Percentiles rank a stretch among this genome's conserved stretches.
Conservation (phyloP, 2,888 invertebrate species). For the Aporophyla nigra region DNA sequence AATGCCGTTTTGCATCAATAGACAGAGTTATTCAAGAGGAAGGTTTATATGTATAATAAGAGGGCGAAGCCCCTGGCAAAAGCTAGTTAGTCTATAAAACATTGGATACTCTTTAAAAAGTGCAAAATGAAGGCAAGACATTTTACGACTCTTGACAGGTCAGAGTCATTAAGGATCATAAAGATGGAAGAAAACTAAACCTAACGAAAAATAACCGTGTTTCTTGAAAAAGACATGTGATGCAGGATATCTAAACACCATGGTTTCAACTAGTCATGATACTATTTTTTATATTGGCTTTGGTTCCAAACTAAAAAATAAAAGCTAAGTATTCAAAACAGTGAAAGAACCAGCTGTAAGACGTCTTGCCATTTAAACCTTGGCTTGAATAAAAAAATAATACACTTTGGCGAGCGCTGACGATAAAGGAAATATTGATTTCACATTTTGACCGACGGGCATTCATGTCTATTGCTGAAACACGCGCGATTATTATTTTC, state of each 20-base stretch:
- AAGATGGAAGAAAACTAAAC: not conserved
- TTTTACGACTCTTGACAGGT: constrained; percentile 3
- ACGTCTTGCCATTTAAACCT: constrained; percentile 13
- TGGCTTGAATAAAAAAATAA: constrained; percentile 8
- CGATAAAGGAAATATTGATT: constrained; percentile 58
- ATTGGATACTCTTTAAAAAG: constrained; percentile 59
- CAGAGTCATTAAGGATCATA: not conserved
- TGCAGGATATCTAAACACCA: not conserved
- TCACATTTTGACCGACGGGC: constrained; percentile 37
- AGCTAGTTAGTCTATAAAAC: constrained; percentile 68
- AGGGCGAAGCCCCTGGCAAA: too few relatives aligned
- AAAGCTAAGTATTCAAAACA: not conserved
- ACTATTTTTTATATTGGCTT: too few relatives aligned
- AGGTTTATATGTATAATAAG: too few relatives aligned
- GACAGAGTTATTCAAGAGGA: too few relatives aligned
- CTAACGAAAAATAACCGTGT: too few relatives aligned
- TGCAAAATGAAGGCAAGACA: constrained; percentile 38
- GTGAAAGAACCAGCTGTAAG: not conserved
- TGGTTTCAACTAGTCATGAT: too few relatives aligned
- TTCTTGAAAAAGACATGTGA: not conserved
- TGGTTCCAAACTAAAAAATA: too few relatives aligned
- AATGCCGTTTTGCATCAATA: too few relatives aligned
- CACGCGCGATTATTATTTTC: constrained; percentile 29
- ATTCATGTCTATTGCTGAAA: constrained; percentile 31
- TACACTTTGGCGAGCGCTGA: constrained; percentile 37